These are phyloP conservation scores for Amblyteles armatorius DNA, from an alignment of 2,888 invertebrate genomes.

Conservation along the genomic window DNA sequence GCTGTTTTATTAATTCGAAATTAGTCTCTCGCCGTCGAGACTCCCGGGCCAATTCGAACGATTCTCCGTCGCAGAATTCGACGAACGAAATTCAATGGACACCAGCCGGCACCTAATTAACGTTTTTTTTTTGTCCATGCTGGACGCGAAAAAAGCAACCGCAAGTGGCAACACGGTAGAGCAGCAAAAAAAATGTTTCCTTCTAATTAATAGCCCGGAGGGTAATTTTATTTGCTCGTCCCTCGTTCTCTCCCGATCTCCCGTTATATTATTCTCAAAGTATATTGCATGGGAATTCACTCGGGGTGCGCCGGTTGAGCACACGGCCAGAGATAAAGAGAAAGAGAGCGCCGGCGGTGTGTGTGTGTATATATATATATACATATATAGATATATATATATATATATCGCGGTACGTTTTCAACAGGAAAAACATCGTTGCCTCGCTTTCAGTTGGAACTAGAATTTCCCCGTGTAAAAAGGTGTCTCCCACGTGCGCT, in stretches of 20 bases:
- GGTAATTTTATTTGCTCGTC: not conserved
- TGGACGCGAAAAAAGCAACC: not conserved
- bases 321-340: not conserved
- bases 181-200: slow-evolving; percentile 1
- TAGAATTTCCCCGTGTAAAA: slow-evolving; percentile 56
- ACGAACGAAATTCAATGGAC: too few species aligned
- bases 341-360: not conserved
- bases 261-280: slow-evolving; percentile 21
- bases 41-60: too few species aligned
- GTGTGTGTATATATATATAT: slow-evolving; percentile 8
- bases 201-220: slow-evolving; percentile 1
- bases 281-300: slow-evolving; percentile 32
- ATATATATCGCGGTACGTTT: slow-evolving; percentile 17
- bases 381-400: not conserved
- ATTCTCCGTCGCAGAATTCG: too few species aligned
- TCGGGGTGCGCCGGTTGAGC: slow-evolving; percentile 4
- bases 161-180: not conserved
- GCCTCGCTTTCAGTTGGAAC: slow-evolving; percentile 27
- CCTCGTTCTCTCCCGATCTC: not conserved
- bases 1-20: not conserved
- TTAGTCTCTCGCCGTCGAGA: not conserved
- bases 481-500: slow-evolving; percentile 53
- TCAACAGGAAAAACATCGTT: slow-evolving; percentile 33
- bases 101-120: too few species aligned
- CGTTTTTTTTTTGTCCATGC: not conserved